Percentiles rank a stretch among this genome's conserved stretches.
These are phyloP conservation scores for Spermophilus dauricus DNA, from an alignment of 2,113 vertebrate genomes.

Conservation along the genomic window DNA sequence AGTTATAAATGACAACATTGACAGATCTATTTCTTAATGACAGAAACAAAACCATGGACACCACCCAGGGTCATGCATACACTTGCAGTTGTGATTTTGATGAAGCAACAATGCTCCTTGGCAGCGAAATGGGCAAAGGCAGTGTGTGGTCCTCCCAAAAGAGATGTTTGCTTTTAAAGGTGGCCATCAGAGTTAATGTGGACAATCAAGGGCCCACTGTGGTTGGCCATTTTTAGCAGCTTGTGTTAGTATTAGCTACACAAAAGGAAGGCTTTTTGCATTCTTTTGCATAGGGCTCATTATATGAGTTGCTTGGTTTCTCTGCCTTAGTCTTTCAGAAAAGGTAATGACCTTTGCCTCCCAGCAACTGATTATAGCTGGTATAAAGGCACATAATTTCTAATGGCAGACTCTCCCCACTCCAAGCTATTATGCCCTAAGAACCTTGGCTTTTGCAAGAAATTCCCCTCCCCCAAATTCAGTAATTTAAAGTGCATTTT, in stretches of 20 bases:
- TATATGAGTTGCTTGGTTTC: slow-evolving; percentile 68
- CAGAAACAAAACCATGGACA: neutral
- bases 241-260: slow-evolving; percentile 71
- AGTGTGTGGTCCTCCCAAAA: slow-evolving; percentile 46
- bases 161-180: slow-evolving; percentile 66
- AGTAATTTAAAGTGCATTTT: slow-evolving; percentile 61
- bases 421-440: neutral
- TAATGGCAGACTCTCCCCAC: slow-evolving; percentile 49
- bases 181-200: slow-evolving; percentile 74
- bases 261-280: slow-evolving; percentile 70
- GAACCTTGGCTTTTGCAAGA: slow-evolving; percentile 71
- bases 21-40: slow-evolving; percentile 10
- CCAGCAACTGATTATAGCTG: slow-evolving; percentile 71
- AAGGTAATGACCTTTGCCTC: slow-evolving; percentile 68
- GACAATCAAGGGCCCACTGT: slow-evolving; percentile 56
- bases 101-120: slow-evolving; percentile 48
- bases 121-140: slow-evolving; percentile 53
- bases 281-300: slow-evolving; percentile 75
- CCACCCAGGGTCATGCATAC: neutral
- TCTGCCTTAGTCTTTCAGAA: slow-evolving; percentile 33
- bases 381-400: slow-evolving; percentile 73
- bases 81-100: neutral
- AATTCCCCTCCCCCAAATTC: neutral
- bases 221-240: slow-evolving; percentile 65
- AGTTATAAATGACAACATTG: slow-evolving; percentile 6